Conservation (phyloP, 2,888 invertebrate species). For the Apodemia zela region DNA sequence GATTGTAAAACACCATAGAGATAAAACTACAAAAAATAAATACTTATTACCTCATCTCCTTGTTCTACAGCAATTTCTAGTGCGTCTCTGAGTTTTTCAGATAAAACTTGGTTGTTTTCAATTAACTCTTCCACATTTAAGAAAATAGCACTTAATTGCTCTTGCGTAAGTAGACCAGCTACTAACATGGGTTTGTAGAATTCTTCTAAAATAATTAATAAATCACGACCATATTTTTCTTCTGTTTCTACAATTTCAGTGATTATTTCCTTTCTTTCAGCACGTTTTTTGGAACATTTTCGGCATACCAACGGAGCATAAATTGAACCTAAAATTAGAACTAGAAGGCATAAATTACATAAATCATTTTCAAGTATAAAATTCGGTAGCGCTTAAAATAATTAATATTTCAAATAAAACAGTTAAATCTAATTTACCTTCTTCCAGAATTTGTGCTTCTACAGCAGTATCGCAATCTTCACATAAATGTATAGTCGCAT, state of each 20-base stretch:
- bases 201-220: conserved; percentile 95
- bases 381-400: conserved; percentile 15
- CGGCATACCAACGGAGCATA: conserved; percentile 91
- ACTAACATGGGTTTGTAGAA: conserved; percentile 96
- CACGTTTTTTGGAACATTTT: conserved; percentile 92
- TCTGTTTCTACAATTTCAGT: conserved; percentile 98
- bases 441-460: conserved; percentile 87
- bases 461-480: conserved; percentile 93
- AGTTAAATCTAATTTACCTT: conserved; percentile 53
- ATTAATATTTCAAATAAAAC: background rate
- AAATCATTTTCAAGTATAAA: conserved; percentile 2
- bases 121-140: conserved; percentile 95
- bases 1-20: too few relatives aligned
- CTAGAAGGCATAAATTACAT: background rate
- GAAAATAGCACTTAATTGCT: conserved; percentile 95
- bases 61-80: conserved; percentile 92
- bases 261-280: conserved; percentile 95
- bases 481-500: conserved; percentile 84
- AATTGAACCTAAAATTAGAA: conserved; percentile 78
- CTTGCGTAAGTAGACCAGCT: conserved; percentile 93
- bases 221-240: conserved; percentile 95
- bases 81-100: conserved; percentile 91
- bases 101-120: conserved; percentile 91
- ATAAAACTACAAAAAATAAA: conserved; percentile 1
- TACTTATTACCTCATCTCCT: conserved; percentile 82